These are phyloP conservation scores for Lycopodina hypogea DNA, from an alignment of 37 sponge, comb jelly and placozoan genomes.

Conservation along the genomic window DNA sequence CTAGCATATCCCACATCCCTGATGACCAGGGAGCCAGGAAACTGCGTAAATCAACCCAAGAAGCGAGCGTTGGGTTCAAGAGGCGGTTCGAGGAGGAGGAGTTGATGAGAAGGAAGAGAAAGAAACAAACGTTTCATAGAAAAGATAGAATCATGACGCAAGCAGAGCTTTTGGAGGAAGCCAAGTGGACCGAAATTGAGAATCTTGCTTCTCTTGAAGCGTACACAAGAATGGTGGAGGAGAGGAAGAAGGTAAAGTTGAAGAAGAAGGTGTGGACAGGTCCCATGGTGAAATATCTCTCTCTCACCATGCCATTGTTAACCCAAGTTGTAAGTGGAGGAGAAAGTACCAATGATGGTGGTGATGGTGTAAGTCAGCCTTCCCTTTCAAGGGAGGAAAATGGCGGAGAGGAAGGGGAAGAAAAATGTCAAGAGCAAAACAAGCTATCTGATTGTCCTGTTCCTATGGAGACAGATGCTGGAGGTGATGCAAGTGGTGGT, in stretches of 20 bases:
- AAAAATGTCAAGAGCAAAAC: neutral
- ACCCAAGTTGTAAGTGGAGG: neutral
- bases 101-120: slow-evolving; percentile 34
- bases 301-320: slow-evolving; percentile 76
- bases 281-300: slow-evolving; percentile 79
- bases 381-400: neutral
- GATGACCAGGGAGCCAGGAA: slow-evolving; percentile 21
- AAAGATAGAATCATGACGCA: slow-evolving; percentile 65
- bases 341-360: neutral
- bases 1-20: too few relatives aligned
- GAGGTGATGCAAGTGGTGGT: too few relatives aligned
- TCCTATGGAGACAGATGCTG: too few relatives aligned
- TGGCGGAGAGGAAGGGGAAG: neutral
- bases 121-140: neutral
- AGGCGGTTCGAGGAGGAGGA: slow-evolving; percentile 49
- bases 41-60: slow-evolving; percentile 62
- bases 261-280: slow-evolving; percentile 59
- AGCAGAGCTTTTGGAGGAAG: slow-evolving; percentile 90
- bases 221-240: slow-evolving; percentile 81
- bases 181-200: slow-evolving; percentile 84
- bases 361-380: neutral
- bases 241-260: slow-evolving; percentile 72
- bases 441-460: neutral
- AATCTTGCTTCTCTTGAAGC: slow-evolving; percentile 89
- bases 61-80: slow-evolving; percentile 32